A percentile compares a stretch with the other conserved stretches of the same genome.
These are phyloP conservation scores for Apis mellifera DNA, from an alignment of 1,140 invertebrate species.

Conservation along the genomic window Amel_HAv3.1 CM009939.2:10138501-10139000, in stretches of 20 bases:
- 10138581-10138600: constrained; percentile 11
- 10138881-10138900: neutral
- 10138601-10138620: constrained; percentile 29
- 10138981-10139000: neutral
- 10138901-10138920: neutral
- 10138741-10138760: no score
- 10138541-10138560: constrained; percentile 19
- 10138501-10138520: neutral
- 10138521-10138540: neutral
- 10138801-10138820: constrained; percentile 25
- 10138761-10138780: constrained; percentile 38
- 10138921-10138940: neutral
- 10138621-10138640: constrained; percentile 25
- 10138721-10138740: constrained; percentile 37
- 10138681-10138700: neutral
- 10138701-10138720: constrained; percentile 36
- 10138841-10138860: constrained; percentile 9
- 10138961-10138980: neutral
- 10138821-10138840: constrained; percentile 32
- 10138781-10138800: constrained; percentile 28
- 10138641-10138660: constrained; percentile 5
- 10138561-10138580: neutral
- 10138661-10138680: constrained; percentile 34
- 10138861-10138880: neutral
- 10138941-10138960: neutral